These are phyloP conservation scores for Leucoraja ocellata DNA, from an alignment of 2,797 vertebrate species.

Conservation along the genomic window DNA sequence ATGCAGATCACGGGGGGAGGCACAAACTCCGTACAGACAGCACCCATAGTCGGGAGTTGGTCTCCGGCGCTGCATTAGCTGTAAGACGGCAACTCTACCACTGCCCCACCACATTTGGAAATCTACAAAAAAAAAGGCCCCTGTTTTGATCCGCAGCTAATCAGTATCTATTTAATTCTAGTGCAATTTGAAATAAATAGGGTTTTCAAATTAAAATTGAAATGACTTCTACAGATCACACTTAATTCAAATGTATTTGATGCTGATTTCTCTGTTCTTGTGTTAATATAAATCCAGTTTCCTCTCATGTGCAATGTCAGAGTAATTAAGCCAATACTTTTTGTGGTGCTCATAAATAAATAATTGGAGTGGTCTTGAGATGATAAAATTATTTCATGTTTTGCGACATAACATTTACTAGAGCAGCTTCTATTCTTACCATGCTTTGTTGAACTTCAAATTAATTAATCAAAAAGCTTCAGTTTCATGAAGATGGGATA, in stretches of 20 bases:
- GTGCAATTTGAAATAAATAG: too few relatives aligned
- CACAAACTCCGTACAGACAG: too few relatives aligned
- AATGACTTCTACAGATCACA: too few relatives aligned
- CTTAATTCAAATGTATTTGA: too few relatives aligned
- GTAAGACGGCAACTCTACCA: too few relatives aligned
- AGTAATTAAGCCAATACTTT: background rate
- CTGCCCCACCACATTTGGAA: background rate
- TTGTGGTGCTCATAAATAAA: background rate
- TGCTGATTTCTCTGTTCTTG: too few relatives aligned
- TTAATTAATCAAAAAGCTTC: conserved; percentile 46
- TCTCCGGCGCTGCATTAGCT: too few relatives aligned
- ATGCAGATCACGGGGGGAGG: too few relatives aligned
- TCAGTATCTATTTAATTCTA: background rate
- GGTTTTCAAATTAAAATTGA: too few relatives aligned
- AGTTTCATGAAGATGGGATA: conserved; percentile 42
- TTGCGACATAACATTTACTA: background rate
- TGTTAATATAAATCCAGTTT: background rate
- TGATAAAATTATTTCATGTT: background rate
- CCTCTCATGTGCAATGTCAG: background rate
- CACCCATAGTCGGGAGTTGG: too few relatives aligned
- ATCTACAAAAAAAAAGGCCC: background rate
- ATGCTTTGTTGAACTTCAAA: conserved; percentile 38
- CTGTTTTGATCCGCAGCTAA: background rate
- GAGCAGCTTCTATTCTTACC: background rate
- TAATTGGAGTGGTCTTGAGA: background rate